A percentile compares a stretch with the other conserved stretches of the same genome.
Evolutionary conservation across 2,888 invertebrate genomes (phyloP).

Genomic region (Ctenicera cuprea): DNA sequence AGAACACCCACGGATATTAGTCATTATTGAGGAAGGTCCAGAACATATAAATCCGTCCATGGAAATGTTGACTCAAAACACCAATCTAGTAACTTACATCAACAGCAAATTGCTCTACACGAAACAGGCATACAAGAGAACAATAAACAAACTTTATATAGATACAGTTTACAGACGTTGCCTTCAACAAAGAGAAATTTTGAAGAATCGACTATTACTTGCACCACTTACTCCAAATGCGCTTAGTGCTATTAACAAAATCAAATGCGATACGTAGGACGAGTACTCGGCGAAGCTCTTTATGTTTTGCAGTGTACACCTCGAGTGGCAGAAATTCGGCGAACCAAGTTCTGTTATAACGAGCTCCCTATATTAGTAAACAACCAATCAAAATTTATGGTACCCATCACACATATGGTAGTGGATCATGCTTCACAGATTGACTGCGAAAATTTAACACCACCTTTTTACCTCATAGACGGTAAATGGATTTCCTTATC

Average conservation of each 20-base stretch:
- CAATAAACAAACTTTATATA: slow-evolving; percentile 50
- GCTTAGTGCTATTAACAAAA: slow-evolving; percentile 58
- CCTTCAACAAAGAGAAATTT: slow-evolving; percentile 56
- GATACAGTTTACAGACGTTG: slow-evolving; percentile 53
- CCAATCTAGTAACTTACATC: slow-evolving; percentile 57
- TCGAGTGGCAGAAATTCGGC: slow-evolving; percentile 50
- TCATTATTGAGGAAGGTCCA: slow-evolving; percentile 37
- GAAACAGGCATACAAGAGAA: too few relatives aligned
- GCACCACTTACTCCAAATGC: slow-evolving; percentile 57
- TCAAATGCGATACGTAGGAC: slow-evolving; percentile 59
- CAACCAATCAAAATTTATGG: slow-evolving; percentile 56
- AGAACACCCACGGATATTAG: slow-evolving; percentile 54
- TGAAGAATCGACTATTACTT: slow-evolving; percentile 57
- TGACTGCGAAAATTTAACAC: slow-evolving; percentile 52
- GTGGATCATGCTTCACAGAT: slow-evolving; percentile 45
- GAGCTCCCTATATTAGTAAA: too few relatives aligned
- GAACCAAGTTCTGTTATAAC: too few relatives aligned
- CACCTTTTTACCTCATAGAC: slow-evolving; percentile 52
- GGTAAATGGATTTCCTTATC: slow-evolving; percentile 52
- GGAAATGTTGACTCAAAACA: slow-evolving; percentile 19
- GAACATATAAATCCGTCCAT: neutral
- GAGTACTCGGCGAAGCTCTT: slow-evolving; percentile 59
- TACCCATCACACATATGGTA: slow-evolving; percentile 56
- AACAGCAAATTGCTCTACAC: too few relatives aligned
- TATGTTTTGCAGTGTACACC: slow-evolving; percentile 61